Evolutionary conservation across 2,113 vertebrate species (phyloP).

Genomic region (Mormyrus lacerda): DNA sequence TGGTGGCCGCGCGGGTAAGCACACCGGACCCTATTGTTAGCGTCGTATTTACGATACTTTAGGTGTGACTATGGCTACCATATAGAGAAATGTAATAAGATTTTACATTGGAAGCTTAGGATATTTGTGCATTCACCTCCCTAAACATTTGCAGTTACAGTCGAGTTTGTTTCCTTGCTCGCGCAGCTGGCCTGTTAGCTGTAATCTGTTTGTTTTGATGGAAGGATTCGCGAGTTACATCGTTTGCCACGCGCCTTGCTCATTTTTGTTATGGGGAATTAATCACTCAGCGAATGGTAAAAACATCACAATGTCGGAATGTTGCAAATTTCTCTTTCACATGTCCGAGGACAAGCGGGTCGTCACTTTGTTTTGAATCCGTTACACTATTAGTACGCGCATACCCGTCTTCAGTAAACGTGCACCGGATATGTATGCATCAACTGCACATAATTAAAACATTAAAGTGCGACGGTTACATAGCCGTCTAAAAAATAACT

Average conservation of each 20-base stretch:
- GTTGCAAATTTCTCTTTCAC: not conserved
- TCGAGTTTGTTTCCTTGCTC: not conserved
- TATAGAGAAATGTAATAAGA: not conserved
- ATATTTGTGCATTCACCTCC: not conserved
- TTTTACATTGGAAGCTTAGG: not conserved
- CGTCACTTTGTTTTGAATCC: not conserved
- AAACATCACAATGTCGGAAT: not conserved
- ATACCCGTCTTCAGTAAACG: not conserved
- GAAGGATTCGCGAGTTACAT: not conserved
- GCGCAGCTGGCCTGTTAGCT: not conserved
- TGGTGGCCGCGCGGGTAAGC: conserved; percentile 24
- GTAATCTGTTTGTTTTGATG: not conserved
- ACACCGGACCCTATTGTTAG: not conserved
- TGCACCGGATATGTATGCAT: not conserved
- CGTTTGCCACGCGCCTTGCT: not conserved
- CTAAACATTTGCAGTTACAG: not conserved
- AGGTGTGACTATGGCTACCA: not conserved
- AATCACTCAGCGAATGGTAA: not conserved
- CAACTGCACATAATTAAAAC: not conserved
- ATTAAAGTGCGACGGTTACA: not conserved
- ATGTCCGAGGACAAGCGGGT: not conserved
- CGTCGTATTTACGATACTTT: not conserved
- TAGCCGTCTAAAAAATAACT: not conserved
- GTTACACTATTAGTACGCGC: not conserved
- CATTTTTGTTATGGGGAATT: not conserved